Evolutionary conservation across 2,113 vertebrate species (phyloP), one percentile per base, ranked within the genome.

Genomic region (Ovis canadensis): DNA sequence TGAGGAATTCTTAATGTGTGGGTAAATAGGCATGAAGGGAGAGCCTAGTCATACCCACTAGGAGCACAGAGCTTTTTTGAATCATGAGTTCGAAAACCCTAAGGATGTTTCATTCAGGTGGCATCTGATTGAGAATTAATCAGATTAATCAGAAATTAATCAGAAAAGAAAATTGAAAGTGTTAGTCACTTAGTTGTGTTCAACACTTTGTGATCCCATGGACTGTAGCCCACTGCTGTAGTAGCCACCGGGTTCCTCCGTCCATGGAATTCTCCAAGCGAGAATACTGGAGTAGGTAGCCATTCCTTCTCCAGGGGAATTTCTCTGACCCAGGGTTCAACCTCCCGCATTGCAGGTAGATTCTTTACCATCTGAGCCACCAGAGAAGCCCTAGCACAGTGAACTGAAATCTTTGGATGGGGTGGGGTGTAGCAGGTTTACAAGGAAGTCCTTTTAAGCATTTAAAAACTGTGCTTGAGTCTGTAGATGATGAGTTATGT

Each of bases 301-400:
- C 71, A 25, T 74, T 43, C 36, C 23, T 77, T 43, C 71, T 77
- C 71, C 71, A 77, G 71, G 5, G 23, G 36, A 71, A 43, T 77
- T 12, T 77, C 2, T 11, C 36, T 77, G 71, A 77, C 1, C 5
- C 71, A 43, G 21, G 21, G 6, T 40, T 74, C 5, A 7, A 74
- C n/a, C 71, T 77, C 12, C 12, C 0, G 0, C 36, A 43, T 77
- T 77, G 23, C 0, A 0, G 23, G 36, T 6, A 77, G 23, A 77
- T 77, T 43, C 36, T 77, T 14, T 77, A 77, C 36, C 12, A 27
- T 77, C 23, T 25, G 71, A 7, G 36, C 12, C 23, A 27, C 36
- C 23, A 27, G 71, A 7, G 23, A 43, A 43, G 11, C 15, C 71
- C 6, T 43, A 48, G 15, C 14, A 33, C 13, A 16, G 12, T 25